A percentile compares a stretch with the other conserved stretches of the same genome.
These are phyloP conservation scores for Phaetusa simplex DNA, from an alignment of 2,113 vertebrate genomes.

Conservation along the genomic window DNA sequence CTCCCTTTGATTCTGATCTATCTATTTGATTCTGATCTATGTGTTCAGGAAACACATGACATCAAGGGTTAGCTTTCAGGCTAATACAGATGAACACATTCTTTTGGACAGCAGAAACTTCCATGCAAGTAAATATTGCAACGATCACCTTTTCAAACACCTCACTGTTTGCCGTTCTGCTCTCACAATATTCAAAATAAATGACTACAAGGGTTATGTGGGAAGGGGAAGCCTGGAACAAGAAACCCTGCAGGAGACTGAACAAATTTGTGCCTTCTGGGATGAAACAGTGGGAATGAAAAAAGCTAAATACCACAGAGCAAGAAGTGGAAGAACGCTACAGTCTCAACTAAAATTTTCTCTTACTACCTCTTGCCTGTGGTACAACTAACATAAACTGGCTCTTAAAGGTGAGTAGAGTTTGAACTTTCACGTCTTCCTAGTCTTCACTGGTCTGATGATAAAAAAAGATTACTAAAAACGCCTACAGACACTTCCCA, in stretches of 20 bases:
- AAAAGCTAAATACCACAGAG: not conserved
- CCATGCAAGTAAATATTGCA: not conserved
- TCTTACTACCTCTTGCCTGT: not conserved
- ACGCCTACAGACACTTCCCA: not conserved
- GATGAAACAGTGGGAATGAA: not conserved
- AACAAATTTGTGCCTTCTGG: not conserved
- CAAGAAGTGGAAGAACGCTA: not conserved
- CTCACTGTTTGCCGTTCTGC: not conserved
- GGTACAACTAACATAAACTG: not conserved
- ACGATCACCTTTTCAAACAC: not conserved
- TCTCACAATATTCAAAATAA: not conserved
- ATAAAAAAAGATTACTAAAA: not conserved
- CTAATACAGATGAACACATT: not conserved
- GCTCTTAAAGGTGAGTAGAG: not conserved
- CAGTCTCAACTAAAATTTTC: not conserved
- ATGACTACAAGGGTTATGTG: not conserved
- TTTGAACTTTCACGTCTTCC: not conserved
- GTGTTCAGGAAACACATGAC: not conserved
- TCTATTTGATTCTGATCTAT: not conserved
- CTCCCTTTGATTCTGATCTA: not conserved
- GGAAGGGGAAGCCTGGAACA: not conserved
- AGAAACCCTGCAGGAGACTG: not conserved
- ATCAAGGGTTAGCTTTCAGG: not conserved
- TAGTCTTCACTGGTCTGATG: not conserved
- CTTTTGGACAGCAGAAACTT: not conserved